Percentiles rank a stretch among this genome's conserved stretches.
These are phyloP conservation scores for Drosophila lowei DNA, from an alignment of 1,140 invertebrate genomes.

Conservation along the genomic window DNA sequence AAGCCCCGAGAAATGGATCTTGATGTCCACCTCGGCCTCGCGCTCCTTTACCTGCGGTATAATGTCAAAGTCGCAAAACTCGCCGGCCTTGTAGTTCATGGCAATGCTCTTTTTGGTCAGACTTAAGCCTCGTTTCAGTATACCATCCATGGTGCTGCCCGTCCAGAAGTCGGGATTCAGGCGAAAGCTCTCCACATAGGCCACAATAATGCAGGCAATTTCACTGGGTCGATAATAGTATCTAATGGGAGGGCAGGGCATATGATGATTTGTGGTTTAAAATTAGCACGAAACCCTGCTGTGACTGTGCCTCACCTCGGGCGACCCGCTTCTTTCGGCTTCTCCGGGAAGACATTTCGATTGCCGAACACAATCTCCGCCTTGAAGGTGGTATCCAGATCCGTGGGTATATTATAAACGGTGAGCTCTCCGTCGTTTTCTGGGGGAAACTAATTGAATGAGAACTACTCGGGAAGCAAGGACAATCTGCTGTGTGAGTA, in stretches of 20 bases:
- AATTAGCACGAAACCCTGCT: too few relatives aligned
- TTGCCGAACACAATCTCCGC: conserved; percentile 75
- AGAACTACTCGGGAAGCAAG: neutral
- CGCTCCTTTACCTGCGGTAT: conserved; percentile 65
- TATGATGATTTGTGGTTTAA: too few relatives aligned
- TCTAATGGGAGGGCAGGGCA: conserved; percentile 3
- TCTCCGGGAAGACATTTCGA: conserved; percentile 62
- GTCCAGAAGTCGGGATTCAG: conserved; percentile 80
- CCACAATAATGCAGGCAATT: conserved; percentile 66
- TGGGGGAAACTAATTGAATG: conserved; percentile 26
- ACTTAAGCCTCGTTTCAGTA: conserved; percentile 65
- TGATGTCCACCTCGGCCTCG: conserved; percentile 53
- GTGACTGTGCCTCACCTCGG: conserved; percentile 19
- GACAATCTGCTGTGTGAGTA: neutral
- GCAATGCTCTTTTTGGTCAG: conserved; percentile 52
- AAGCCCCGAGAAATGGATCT: conserved; percentile 62
- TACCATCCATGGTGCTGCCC: conserved; percentile 65
- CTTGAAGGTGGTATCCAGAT: conserved; percentile 69
- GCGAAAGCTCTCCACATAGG: conserved; percentile 74
- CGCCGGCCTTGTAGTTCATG: conserved; percentile 54
- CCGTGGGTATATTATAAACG: conserved; percentile 69
- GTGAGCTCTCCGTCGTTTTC: conserved; percentile 63
- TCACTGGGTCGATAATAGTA: conserved; percentile 66
- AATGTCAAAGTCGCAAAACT: conserved; percentile 69
- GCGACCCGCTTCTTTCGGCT: conserved; percentile 30